Conservation (phyloP, 2,797 vertebrate genomes). For the Phataginus tetradactyla region DNA sequence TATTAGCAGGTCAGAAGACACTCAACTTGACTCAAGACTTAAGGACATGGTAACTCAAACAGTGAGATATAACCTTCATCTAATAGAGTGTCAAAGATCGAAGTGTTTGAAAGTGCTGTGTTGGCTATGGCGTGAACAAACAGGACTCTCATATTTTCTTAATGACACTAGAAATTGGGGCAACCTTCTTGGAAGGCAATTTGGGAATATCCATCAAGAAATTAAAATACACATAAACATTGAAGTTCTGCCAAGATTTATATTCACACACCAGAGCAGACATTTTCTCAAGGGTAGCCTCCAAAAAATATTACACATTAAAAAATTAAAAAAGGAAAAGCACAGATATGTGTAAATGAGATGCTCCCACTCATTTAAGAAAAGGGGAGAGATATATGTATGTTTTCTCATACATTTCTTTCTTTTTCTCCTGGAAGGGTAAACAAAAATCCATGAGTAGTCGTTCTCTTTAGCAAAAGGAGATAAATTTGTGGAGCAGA, state of each 20-base stretch:
- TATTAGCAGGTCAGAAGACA: not conserved
- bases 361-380: not conserved
- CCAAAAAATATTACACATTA: not conserved
- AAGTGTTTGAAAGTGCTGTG: not conserved
- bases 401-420: not conserved
- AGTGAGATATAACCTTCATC: not conserved
- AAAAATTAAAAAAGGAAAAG: not conserved
- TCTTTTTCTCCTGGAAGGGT: not conserved
- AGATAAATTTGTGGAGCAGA: not conserved
- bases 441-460: not conserved
- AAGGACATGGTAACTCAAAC: not conserved
- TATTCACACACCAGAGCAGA: not conserved
- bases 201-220: not conserved
- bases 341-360: not conserved
- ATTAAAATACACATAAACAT: not conserved
- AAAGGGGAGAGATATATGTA: not conserved
- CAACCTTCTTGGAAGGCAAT: not conserved
- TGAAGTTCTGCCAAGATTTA: not conserved
- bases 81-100: not conserved
- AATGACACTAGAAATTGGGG: not conserved
- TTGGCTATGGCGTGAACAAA: not conserved
- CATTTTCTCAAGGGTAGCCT: slow-evolving; percentile 14
- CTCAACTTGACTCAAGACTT: not conserved
- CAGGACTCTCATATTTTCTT: not conserved
- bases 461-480: not conserved